phyloP scores from a whole-genome alignment of 2,888 invertebrate species.

The Temnothorax rugatulus region DNA sequence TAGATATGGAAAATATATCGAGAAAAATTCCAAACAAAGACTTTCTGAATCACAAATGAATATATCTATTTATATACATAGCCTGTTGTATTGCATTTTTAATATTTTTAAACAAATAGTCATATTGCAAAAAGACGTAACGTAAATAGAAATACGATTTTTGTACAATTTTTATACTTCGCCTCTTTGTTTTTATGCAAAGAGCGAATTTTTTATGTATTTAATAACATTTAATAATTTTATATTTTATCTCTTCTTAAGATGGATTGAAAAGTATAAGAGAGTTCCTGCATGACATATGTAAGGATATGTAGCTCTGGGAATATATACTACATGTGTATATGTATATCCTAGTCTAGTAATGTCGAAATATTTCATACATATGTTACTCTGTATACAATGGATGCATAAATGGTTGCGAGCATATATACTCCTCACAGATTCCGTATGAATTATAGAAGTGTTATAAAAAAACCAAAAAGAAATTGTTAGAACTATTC shows the following conservation, averaged over 20 bases:
- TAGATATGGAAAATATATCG: slow-evolving; percentile 5
- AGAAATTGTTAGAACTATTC: slow-evolving; percentile 59
- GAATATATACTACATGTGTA: slow-evolving; percentile 19
- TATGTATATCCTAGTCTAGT: slow-evolving; percentile 40
- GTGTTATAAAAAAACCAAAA: slow-evolving; percentile 59
- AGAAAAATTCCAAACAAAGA: not conserved
- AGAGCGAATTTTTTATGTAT: slow-evolving; percentile 36
- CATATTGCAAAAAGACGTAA: not conserved
- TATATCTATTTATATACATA: not conserved
- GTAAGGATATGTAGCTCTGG: slow-evolving; percentile 8
- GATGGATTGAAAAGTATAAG: not conserved
- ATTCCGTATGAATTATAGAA: slow-evolving; percentile 49
- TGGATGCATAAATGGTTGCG: not conserved
- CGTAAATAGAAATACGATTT: slow-evolving; percentile 7
- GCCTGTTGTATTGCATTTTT: not conserved
- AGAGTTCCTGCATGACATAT: slow-evolving; percentile 39
- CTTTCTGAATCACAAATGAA: not conserved
- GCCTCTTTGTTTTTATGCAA: slow-evolving; percentile 47
- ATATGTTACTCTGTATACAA: not conserved
- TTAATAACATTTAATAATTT: slow-evolving; percentile 38
- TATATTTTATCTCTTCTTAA: slow-evolving; percentile 21
- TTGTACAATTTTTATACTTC: slow-evolving; percentile 32
- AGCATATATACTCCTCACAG: not conserved
- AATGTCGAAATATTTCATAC: slow-evolving; percentile 23
- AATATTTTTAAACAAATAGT: slow-evolving; percentile 2